Evolutionary conservation across 2,888 invertebrate genomes (phyloP).

Genomic region (Halocaridina rubra): DNA sequence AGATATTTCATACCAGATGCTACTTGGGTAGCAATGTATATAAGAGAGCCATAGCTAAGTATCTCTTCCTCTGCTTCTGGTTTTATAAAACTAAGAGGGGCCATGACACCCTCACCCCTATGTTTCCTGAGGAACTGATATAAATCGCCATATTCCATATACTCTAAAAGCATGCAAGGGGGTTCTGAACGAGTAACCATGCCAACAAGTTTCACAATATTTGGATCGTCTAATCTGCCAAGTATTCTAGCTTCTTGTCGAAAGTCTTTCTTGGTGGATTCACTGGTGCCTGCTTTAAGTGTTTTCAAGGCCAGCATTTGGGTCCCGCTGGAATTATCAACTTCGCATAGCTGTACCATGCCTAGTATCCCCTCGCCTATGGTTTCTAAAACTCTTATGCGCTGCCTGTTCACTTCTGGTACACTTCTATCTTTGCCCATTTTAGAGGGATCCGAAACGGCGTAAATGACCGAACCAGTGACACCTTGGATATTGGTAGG

Average conservation of each 20-base stretch:
- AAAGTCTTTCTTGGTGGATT: conserved; percentile 68
- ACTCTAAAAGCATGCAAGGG: conserved; percentile 87
- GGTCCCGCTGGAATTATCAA: conserved; percentile 24
- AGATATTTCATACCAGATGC: conserved; percentile 92
- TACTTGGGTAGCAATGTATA: conserved; percentile 88
- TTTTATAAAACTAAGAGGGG: conserved; percentile 71
- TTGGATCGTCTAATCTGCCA: conserved; percentile 84
- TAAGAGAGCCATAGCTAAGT: conserved; percentile 82
- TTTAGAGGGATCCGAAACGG: conserved; percentile 17
- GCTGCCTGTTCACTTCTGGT: conserved; percentile 77
- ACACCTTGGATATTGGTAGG: conserved; percentile 58
- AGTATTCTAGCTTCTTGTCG: conserved; percentile 82
- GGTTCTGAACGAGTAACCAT: conserved; percentile 84
- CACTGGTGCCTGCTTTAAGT: conserved; percentile 41
- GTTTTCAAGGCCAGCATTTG: conserved; percentile 55
- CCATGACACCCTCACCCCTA: conserved; percentile 76
- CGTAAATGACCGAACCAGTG: conserved; percentile 60
- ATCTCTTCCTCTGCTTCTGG: conserved; percentile 3
- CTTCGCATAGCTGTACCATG: conserved; percentile 70
- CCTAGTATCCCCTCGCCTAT: conserved; percentile 82
- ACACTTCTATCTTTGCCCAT: conserved; percentile 27
- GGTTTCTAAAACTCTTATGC: conserved; percentile 80
- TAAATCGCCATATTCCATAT: conserved; percentile 87
- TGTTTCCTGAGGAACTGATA: conserved; percentile 81
- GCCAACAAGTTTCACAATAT: conserved; percentile 84